Percentiles rank a stretch among this genome's conserved stretches.
These are phyloP conservation scores for Cosmopolites sordidus DNA, from an alignment of 2,888 invertebrate genomes.

Conservation along the genomic window DNA sequence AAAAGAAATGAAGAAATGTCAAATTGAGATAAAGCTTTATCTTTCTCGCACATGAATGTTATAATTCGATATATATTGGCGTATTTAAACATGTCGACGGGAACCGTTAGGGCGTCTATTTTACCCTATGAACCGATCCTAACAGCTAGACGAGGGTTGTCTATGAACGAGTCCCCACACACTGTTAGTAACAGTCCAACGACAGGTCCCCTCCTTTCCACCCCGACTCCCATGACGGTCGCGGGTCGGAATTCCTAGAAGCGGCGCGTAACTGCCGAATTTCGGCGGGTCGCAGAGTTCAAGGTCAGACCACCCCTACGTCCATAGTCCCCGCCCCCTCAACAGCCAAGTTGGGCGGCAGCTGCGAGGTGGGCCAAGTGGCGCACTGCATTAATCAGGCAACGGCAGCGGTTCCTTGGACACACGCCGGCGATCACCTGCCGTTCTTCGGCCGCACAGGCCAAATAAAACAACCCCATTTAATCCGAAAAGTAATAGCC, in stretches of 20 bases:
- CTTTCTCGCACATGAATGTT: too few species aligned
- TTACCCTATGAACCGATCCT: too few species aligned
- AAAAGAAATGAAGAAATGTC: too few species aligned
- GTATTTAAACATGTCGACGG: too few species aligned
- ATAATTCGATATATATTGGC: too few species aligned
- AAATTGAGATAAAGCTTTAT: too few species aligned
- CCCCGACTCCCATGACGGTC: too few species aligned
- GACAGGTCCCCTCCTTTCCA: too few species aligned
- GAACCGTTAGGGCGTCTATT: too few species aligned
- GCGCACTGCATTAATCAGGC: slow-evolving; percentile 39
- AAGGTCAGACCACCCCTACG: slow-evolving; percentile 46
- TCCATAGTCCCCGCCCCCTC: slow-evolving; percentile 16
- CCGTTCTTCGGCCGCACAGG: slow-evolving; percentile 38
- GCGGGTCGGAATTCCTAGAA: slow-evolving; percentile 39
- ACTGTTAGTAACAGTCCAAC: too few species aligned
- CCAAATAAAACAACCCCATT: slow-evolving; percentile 41
- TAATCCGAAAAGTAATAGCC: slow-evolving; percentile 35
- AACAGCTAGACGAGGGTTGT: too few species aligned
- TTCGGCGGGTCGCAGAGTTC: slow-evolving; percentile 40
- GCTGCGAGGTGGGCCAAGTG: slow-evolving; percentile 39
- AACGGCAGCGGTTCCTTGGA: slow-evolving; percentile 45
- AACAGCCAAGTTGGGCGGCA: slow-evolving; percentile 29
- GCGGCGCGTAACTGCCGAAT: slow-evolving; percentile 44
- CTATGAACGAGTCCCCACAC: too few species aligned
- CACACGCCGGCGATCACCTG: slow-evolving; percentile 54